Evolutionary conservation across 1,140 invertebrate genomes (phyloP).

Genomic region (Penaeus chinensis): DNA sequence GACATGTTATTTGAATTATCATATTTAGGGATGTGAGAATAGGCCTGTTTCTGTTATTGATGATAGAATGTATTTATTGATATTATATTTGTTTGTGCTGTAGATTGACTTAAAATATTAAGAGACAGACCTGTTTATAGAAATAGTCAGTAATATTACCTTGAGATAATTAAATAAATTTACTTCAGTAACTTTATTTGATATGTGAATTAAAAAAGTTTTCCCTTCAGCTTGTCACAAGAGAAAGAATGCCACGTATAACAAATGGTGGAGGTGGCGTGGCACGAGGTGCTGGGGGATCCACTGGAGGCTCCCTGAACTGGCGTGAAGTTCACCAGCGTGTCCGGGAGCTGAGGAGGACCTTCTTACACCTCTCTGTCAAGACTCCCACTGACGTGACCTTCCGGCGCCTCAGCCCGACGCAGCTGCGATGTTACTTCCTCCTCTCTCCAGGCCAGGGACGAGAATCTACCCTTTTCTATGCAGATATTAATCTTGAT

Average conservation of each 20-base stretch:
- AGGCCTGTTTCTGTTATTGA: no score
- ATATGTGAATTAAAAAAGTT: background rate
- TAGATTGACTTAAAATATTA: no score
- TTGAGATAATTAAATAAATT: no score
- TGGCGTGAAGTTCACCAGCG: constrained; percentile 61
- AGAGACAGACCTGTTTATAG: no score
- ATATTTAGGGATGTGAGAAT: no score
- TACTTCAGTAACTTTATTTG: no score
- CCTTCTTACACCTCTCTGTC: constrained; percentile 61
- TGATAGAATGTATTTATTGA: no score
- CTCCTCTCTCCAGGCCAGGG: constrained; percentile 63
- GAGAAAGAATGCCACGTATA: constrained; percentile 52
- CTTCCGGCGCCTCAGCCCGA: constrained; percentile 54
- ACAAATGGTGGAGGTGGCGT: constrained; percentile 45
- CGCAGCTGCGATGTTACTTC: constrained; percentile 60
- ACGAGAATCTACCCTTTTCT: constrained; percentile 61
- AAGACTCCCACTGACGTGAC: constrained; percentile 63
- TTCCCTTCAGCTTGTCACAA: constrained; percentile 7
- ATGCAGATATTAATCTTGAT: constrained; percentile 62
- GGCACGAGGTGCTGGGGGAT: constrained; percentile 31
- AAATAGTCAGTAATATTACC: no score
- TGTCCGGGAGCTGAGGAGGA: constrained; percentile 60
- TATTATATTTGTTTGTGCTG: no score
- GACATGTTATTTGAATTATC: no score
- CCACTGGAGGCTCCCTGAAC: constrained; percentile 37